phyloP scores from a whole-genome alignment of 2,888 invertebrate species.

The Folsomia manolachei region DNA sequence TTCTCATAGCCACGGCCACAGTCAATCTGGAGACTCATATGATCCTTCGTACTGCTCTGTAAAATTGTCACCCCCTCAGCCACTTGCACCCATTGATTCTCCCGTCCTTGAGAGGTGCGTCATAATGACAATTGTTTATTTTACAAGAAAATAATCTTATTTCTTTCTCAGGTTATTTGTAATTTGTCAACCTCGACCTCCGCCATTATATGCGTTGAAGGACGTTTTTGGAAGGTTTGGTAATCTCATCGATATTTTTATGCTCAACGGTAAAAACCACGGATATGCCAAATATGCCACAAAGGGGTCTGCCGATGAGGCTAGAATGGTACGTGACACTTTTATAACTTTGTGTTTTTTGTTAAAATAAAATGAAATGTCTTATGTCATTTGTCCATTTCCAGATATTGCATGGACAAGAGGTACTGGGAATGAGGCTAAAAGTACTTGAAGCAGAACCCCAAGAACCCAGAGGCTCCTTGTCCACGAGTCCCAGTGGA shows the following conservation, averaged over 20 bases:
- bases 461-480: slow-evolving; percentile 50
- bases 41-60: slow-evolving; percentile 60
- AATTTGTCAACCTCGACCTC: slow-evolving; percentile 63
- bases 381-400: too few species aligned
- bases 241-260: slow-evolving; percentile 82
- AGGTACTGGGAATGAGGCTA: slow-evolving; percentile 78
- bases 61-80: slow-evolving; percentile 68
- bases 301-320: slow-evolving; percentile 70
- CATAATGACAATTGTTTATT: neutral
- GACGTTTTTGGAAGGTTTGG: slow-evolving; percentile 91
- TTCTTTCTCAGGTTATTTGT: slow-evolving; percentile 56
- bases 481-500: slow-evolving; percentile 32
- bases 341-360: neutral
- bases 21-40: slow-evolving; percentile 52
- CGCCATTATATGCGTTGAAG: slow-evolving; percentile 73
- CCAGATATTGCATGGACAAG: slow-evolving; percentile 75
- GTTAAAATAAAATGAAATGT: neutral
- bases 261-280: slow-evolving; percentile 83
- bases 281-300: slow-evolving; percentile 86
- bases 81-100: slow-evolving; percentile 56
- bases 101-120: slow-evolving; percentile 55
- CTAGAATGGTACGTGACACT: slow-evolving; percentile 62
- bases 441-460: slow-evolving; percentile 84
- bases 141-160: slow-evolving; percentile 6
- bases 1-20: slow-evolving; percentile 37